Percentiles rank a stretch among this genome's conserved stretches.
phyloP scores from a whole-genome alignment of 1,140 invertebrate species.

The Pantala flavescens region DNA sequence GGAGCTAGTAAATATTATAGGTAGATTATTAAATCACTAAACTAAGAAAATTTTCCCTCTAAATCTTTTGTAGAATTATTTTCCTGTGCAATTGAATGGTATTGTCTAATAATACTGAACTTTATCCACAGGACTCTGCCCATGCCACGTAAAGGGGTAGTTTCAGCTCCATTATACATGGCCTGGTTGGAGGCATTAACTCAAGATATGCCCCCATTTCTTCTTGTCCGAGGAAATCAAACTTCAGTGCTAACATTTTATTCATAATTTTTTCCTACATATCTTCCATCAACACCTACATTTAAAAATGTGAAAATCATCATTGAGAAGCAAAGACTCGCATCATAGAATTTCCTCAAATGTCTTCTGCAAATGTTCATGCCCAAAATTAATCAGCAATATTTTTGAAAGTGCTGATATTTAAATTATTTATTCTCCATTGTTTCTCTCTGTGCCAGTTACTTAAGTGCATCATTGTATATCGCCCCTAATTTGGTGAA shows the following conservation, averaged over 20 bases:
- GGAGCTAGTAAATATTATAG: background rate
- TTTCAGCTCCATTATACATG: constrained; percentile 83
- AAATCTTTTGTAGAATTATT: background rate
- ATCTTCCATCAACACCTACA: background rate
- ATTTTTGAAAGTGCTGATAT: background rate
- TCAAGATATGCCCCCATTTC: constrained; percentile 74
- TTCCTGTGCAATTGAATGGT: no score
- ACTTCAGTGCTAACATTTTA: constrained; percentile 94
- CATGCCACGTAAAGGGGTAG: constrained; percentile 80
- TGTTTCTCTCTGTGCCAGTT: background rate
- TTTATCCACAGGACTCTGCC: constrained; percentile 62
- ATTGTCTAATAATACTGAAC: background rate
- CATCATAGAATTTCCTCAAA: background rate
- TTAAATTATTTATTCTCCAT: constrained; percentile 9
- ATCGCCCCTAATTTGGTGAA: background rate
- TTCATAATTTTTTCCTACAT: constrained; percentile 49
- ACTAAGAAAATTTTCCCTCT: background rate
- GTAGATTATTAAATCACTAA: background rate
- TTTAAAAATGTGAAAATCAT: background rate
- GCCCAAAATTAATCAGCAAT: background rate
- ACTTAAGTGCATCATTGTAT: background rate
- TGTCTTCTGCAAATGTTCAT: background rate
- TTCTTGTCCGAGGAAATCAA: constrained; percentile 91
- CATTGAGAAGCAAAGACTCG: background rate
- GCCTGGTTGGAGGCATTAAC: constrained; percentile 91